Evolutionary conservation across 1,140 invertebrate species (phyloP).

Genomic region (Acromyrmex charruanus): DNA sequence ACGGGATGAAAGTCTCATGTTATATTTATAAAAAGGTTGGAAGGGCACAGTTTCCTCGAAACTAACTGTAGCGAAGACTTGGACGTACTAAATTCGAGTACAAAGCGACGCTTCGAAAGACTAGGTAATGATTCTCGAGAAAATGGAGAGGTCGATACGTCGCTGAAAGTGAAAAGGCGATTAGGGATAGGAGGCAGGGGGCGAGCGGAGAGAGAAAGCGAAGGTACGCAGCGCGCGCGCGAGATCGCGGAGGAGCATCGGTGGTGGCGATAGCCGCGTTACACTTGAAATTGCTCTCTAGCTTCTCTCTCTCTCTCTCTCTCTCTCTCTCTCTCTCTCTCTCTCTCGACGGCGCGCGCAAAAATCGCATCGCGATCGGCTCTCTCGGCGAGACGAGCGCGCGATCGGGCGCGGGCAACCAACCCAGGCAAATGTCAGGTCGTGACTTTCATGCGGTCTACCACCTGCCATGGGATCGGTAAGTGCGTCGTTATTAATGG

Average conservation of each 20-base stretch:
- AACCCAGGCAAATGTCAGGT: constrained; percentile 83
- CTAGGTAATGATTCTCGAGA: constrained; percentile 31
- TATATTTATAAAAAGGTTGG: not conserved
- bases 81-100: constrained; percentile 35
- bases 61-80: not conserved
- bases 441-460: constrained; percentile 85
- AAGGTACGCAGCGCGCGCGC: constrained; percentile 65
- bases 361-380: constrained; percentile 82
- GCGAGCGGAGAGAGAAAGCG: constrained; percentile 65
- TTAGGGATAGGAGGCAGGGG: constrained; percentile 61
- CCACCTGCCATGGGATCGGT: constrained; percentile 84
- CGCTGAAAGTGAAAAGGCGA: constrained; percentile 74
- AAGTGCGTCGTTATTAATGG: constrained; percentile 85
- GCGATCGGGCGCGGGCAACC: constrained; percentile 76
- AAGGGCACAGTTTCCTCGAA: not conserved
- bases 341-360: constrained; percentile 64
- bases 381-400: constrained; percentile 72
- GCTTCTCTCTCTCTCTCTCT: constrained; percentile 59
- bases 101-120: not conserved
- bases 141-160: constrained; percentile 61
- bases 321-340: constrained; percentile 67
- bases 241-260: constrained; percentile 62
- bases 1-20: not conserved
- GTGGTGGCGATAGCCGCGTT: constrained; percentile 67
- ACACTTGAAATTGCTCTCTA: constrained; percentile 75